phyloP scores from a whole-genome alignment of 2,797 vertebrate genomes.

The Limosa lapponica region DNA sequence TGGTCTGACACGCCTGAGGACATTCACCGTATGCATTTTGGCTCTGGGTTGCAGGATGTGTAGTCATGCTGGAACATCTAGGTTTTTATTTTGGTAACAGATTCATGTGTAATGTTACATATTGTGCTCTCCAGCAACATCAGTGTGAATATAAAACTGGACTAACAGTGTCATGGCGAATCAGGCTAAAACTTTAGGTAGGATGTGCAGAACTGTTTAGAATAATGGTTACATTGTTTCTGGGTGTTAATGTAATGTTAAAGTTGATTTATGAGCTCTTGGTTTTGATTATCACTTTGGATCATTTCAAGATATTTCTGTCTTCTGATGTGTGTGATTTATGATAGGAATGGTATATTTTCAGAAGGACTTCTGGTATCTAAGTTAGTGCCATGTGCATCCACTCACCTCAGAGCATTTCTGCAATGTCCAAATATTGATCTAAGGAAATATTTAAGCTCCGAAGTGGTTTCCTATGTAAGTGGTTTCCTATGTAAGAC shows the following conservation, averaged over 20 bases:
- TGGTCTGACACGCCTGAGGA: neutral
- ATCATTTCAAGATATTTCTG: neutral
- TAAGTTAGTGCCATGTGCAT: neutral
- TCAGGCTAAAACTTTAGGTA: neutral
- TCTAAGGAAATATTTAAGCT: neutral
- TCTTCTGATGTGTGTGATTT: neutral
- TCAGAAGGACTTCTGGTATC: neutral
- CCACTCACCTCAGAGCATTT: neutral
- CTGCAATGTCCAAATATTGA: neutral
- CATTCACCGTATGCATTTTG: neutral
- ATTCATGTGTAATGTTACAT: neutral
- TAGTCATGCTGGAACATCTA: neutral
- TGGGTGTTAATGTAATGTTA: neutral
- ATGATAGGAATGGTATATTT: neutral
- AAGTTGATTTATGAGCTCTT: neutral
- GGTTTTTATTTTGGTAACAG: neutral
- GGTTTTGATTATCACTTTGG: neutral
- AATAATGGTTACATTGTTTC: neutral
- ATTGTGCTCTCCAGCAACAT: neutral
- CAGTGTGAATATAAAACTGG: neutral
- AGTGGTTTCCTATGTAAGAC: neutral
- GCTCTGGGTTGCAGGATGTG: neutral
- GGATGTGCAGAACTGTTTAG: neutral
- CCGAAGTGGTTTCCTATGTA: neutral
- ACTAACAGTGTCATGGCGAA: neutral